Base-by-base conservation (phyloP, 2,888 invertebrate species). In the Synergus umbraculus region DNA sequence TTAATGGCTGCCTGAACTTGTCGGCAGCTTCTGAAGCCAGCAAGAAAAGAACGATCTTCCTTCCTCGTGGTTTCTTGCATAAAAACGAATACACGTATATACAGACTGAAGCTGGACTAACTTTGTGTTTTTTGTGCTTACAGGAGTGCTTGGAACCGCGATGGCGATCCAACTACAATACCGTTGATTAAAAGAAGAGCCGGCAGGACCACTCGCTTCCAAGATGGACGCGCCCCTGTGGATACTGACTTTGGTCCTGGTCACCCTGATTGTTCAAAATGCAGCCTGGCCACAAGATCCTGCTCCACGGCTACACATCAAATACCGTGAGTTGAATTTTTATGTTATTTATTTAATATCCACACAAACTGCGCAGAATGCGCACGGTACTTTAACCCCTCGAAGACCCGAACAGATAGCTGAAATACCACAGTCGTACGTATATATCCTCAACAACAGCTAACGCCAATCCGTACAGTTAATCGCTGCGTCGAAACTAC, bases 231-330 rank as follows among this genome's bases (percentile, higher is more conserved):
- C 85, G 82, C 85, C 87, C 84, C 85, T 90, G 83, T 82, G 83
- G 82, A 83, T 79, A 83, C 86, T 87, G 87, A 86, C 90, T 88
- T 87, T 91, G 92, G 93, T 94, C 90, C 90, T 94, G 87, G 91
- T 94, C 87, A 92, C 94, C 88, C 92, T 94, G 88, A 93, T 93
- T 93, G 91, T 93, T 93, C 92, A 93, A 91, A 93, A 93, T 91
- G 93, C 93, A 87, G 95, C 95, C 88, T 96, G 96, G 96, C 94
- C 95, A 92, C 95, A 95, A 87, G 96, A 96, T 92, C 93, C 95
- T 84, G 94, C 94, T 90, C 95, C 96, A 86, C 94, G 95, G 92
- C 93, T 96, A 89, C 94, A 95, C 92, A 93, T 95, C 89, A 95
- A 94, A 93, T 93, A 94, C 92, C 95, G 95, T 95, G 91, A 93